Base-by-base conservation (phyloP, 2,113 vertebrate species). In the Hemicordylus capensis region DNA sequence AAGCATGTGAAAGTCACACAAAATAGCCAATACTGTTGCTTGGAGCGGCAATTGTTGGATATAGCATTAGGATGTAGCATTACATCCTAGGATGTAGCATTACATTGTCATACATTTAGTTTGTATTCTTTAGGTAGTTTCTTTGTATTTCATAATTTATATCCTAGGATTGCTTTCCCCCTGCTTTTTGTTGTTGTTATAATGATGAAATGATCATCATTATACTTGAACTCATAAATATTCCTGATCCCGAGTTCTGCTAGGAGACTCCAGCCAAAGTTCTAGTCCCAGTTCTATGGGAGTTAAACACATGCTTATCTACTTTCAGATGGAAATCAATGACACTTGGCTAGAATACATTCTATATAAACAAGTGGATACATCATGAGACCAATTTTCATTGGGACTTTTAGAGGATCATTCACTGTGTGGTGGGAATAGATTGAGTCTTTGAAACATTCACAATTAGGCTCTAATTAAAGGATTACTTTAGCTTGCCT, bases 321-420 rank as follows among this genome's bases (percentile, higher is more conserved):
- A 90, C 88, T 87, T 79, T 76, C 78, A 34, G 59, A 90, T 88
- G 84, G 84, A 89, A 82, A 83, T 79, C 66, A 85, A 20, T 61
- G 48, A 20, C 39, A 74, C 39, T 74, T 56, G 72, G 34, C 20
- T 59, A 15, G n/a, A 72, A 39, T 72, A 34, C 37, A n/a, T 89
- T 24, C 69, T 90, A 80, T 83, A 46, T 24, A 74, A 77, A 31
- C 2, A 76, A 86, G 54, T 54, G 83, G 56, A 78, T 24, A 80
- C 28, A 90, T 63, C 59, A 80, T 82, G 85, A 89, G 56, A 84
- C 54, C 10, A 81, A 39, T 89, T 85, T 89, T 86, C n/a, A 76
- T 76, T 73, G 91, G 67, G 15, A 37, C 51, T 56, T 87, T 92
- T 88, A 91, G 89, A 73, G 79, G 42, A 79, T 92, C 82, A 91